Percentiles rank a stretch among this genome's conserved stretches.
Conservation (phyloP, 2,888 invertebrate genomes). For the Phaonia tiefii region DNA sequence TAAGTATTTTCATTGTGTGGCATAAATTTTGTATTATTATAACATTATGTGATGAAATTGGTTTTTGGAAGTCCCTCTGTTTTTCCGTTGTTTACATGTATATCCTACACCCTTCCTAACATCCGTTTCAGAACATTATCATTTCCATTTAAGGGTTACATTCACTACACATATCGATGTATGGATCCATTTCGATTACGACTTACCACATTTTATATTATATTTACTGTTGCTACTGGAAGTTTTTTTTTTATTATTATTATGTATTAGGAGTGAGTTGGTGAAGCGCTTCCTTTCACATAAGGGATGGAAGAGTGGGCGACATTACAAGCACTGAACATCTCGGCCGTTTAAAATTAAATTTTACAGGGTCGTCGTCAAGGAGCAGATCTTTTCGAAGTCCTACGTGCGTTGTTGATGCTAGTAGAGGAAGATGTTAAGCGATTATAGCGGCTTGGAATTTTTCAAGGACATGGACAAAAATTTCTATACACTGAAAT, state of each 20-base stretch:
- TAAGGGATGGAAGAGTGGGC: too few species aligned
- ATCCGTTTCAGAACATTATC: not conserved
- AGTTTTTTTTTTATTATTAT: constrained; percentile 11
- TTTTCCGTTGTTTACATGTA: constrained; percentile 5
- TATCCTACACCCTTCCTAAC: not conserved
- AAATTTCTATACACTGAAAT: too few species aligned
- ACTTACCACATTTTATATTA: constrained; percentile 28
- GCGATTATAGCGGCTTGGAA: too few species aligned
- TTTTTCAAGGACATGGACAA: too few species aligned
- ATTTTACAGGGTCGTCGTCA: too few species aligned
- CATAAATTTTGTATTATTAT: constrained; percentile 51
- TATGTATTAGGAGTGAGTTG: not conserved
- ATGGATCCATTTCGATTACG: too few species aligned
- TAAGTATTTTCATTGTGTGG: constrained; percentile 13
- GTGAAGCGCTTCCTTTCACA: not conserved
- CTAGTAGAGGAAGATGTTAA: too few species aligned
- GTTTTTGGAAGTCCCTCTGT: not conserved
- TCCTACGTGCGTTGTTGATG: too few species aligned
- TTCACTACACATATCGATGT: not conserved
- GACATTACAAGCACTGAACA: too few species aligned
- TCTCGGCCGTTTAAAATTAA: too few species aligned
- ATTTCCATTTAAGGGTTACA: not conserved
- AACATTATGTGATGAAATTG: constrained; percentile 55
- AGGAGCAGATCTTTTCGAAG: too few species aligned
- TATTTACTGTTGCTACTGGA: constrained; percentile 20